Conservation (phyloP, 2,797 vertebrate genomes). For the Microctenopoma lineatum region DNA sequence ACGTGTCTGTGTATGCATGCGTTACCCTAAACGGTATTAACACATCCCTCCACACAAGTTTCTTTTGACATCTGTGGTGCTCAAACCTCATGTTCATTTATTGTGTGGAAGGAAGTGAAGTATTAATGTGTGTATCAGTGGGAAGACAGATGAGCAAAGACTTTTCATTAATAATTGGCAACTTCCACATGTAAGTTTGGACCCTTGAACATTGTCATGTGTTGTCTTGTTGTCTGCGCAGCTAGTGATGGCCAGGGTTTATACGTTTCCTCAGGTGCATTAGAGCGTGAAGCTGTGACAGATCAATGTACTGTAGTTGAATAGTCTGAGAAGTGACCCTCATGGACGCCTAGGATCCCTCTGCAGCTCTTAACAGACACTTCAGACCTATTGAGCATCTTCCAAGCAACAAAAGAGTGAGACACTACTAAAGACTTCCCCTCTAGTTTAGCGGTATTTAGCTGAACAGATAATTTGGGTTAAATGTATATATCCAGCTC, state of each 20-base stretch:
- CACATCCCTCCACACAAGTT: slow-evolving; percentile 60
- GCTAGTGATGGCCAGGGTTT: slow-evolving; percentile 29
- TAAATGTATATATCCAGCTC: no score
- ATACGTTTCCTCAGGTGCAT: slow-evolving; percentile 3
- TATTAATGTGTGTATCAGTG: slow-evolving; percentile 64
- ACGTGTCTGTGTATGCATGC: slow-evolving; percentile 62
- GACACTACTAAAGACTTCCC: not conserved
- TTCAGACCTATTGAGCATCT: not conserved
- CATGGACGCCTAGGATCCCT: not conserved
- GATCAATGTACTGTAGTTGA: not conserved
- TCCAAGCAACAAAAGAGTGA: not conserved
- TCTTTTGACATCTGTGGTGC: slow-evolving; percentile 67
- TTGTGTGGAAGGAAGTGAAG: slow-evolving; percentile 70
- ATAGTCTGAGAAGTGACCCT: not conserved
- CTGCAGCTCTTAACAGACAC: not conserved
- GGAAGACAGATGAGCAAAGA: slow-evolving; percentile 71
- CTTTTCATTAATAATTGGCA: slow-evolving; percentile 85
- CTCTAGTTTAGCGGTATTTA: not conserved
- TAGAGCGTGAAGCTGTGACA: slow-evolving; percentile 22
- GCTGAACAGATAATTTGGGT: not conserved
- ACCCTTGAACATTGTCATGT: slow-evolving; percentile 67
- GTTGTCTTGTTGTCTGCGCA: slow-evolving; percentile 52
- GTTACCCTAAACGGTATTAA: slow-evolving; percentile 37
- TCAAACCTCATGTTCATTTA: slow-evolving; percentile 69
- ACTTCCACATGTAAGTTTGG: slow-evolving; percentile 66